Evolutionary conservation across 2,888 invertebrate species (phyloP).

Genomic region (Sesia bembeciformis): DNA sequence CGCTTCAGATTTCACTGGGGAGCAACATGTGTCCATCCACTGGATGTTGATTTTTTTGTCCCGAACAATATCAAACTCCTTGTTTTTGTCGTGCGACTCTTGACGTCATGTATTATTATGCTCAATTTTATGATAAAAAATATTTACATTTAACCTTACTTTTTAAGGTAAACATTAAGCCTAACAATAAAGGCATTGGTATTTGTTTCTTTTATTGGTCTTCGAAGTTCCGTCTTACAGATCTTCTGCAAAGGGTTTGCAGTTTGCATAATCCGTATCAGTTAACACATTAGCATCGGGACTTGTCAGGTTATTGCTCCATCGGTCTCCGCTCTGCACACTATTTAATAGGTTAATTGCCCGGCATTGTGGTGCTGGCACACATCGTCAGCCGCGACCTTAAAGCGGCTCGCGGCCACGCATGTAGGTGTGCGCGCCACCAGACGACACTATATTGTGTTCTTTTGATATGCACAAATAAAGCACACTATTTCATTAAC

Average conservation of each 20-base stretch:
- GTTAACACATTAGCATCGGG: constrained; percentile 37
- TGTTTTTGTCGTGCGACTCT: too few relatives aligned
- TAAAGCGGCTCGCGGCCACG: constrained; percentile 64
- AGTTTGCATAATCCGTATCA: constrained; percentile 22
- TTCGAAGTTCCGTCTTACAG: neutral
- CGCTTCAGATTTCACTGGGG: neutral
- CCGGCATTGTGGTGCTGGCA: constrained; percentile 70
- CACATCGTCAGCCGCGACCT: constrained; percentile 65
- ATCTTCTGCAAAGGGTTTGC: neutral
- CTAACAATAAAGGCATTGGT: neutral
- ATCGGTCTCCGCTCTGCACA: constrained; percentile 47
- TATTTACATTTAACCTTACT: too few relatives aligned
- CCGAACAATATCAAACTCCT: too few relatives aligned
- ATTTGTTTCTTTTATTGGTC: neutral
- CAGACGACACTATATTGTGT: constrained; percentile 19
- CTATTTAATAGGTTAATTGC: constrained; percentile 71
- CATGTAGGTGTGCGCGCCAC: constrained; percentile 53
- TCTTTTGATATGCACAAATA: neutral
- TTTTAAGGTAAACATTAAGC: neutral
- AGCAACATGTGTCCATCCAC: too few relatives aligned
- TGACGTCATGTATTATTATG: too few relatives aligned
- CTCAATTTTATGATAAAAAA: too few relatives aligned
- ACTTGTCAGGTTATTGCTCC: constrained; percentile 55
- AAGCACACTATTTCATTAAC: too few relatives aligned
- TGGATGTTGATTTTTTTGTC: too few relatives aligned